These are phyloP conservation scores for Helogale parvula DNA, from an alignment of 2,113 vertebrate genomes.

Conservation along the genomic window DNA sequence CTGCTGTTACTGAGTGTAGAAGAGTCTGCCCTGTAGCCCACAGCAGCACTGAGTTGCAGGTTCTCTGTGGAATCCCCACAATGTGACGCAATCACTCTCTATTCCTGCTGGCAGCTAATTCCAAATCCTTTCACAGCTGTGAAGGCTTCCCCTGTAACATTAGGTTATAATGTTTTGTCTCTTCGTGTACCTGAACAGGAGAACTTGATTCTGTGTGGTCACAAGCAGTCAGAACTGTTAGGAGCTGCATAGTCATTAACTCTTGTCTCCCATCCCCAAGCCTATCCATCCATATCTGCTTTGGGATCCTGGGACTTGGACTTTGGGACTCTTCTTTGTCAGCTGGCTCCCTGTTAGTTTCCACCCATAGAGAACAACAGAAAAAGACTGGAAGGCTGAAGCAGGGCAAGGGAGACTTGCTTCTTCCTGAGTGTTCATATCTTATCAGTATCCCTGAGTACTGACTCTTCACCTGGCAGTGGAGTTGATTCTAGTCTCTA, in stretches of 20 bases:
- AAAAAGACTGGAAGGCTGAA: neutral
- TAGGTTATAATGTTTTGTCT: neutral
- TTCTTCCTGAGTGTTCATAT: neutral
- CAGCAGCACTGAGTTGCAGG: neutral
- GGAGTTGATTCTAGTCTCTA: neutral
- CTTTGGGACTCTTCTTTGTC: neutral
- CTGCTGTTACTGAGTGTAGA: neutral
- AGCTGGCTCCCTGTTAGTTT: neutral
- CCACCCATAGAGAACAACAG: neutral
- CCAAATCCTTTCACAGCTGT: neutral
- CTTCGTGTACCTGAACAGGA: neutral
- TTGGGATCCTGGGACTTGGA: neutral
- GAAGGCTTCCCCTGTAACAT: neutral
- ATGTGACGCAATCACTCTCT: neutral
- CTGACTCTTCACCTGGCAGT: neutral
- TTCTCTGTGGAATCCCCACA: neutral
- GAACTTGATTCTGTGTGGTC: neutral
- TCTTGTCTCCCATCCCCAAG: neutral
- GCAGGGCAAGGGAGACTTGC: neutral
- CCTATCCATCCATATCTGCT: neutral
- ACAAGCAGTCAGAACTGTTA: neutral
- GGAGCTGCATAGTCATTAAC: neutral
- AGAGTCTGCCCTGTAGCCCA: neutral
- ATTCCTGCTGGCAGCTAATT: neutral
- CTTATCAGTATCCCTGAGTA: neutral